Percentiles rank a stretch among this genome's conserved stretches.
These are phyloP conservation scores for Nylanderia fulva DNA, from an alignment of 1,140 invertebrate genomes.

Conservation along the genomic window DNA sequence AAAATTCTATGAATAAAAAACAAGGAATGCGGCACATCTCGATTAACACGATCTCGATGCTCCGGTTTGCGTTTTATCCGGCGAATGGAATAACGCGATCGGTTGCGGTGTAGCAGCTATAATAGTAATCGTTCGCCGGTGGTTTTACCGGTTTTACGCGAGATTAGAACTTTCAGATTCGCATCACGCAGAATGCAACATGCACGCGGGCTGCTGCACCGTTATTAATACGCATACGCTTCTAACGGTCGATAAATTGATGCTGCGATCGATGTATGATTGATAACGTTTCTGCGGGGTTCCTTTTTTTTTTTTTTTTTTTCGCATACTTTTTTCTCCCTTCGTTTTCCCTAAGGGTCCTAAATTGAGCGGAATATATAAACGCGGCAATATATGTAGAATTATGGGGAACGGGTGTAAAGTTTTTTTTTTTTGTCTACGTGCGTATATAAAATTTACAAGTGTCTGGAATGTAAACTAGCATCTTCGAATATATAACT, in stretches of 20 bases:
- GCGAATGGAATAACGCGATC: not conserved
- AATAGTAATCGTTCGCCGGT: constrained; percentile 36
- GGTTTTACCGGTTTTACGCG: constrained; percentile 37
- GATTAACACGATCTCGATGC: constrained; percentile 18
- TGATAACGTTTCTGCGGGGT: constrained; percentile 19
- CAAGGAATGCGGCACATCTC: not conserved
- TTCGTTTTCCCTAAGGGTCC: not conserved
- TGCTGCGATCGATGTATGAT: constrained; percentile 35
- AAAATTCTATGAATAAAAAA: not conserved
- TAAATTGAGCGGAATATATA: constrained; percentile 20
- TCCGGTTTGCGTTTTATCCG: constrained; percentile 3
- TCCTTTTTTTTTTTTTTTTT: not conserved
- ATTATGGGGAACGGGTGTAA: not conserved
- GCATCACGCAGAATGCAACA: not conserved
- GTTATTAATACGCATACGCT: constrained; percentile 41
- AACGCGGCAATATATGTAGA: not conserved
- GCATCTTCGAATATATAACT: not conserved
- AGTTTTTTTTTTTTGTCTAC: not conserved
- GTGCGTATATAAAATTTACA: not conserved
- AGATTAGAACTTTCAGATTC: constrained; percentile 44
- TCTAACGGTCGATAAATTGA: constrained; percentile 34
- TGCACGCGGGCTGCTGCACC: not conserved
- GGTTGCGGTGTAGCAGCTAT: not conserved
- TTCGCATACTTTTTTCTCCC: not conserved
- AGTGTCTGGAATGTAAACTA: constrained; percentile 12